Evolutionary conservation across 2,797 vertebrate genomes (phyloP), one percentile per base, ranked within the genome.

Genomic region (Cottoperca gobio): DNA sequence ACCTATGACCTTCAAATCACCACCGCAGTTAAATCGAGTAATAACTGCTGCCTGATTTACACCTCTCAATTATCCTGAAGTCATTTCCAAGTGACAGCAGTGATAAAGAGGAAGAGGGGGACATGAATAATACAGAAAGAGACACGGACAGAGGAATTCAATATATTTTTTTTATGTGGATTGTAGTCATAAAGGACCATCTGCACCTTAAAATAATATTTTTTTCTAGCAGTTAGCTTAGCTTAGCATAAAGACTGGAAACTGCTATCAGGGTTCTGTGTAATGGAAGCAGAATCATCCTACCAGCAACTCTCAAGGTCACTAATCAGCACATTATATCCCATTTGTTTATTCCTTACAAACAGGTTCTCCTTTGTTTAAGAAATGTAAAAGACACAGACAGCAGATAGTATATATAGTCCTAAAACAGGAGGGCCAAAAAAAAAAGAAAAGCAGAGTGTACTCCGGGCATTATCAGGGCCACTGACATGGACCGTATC

Each of bases 1-100:
- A 84, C 84, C 64, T 80, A 62, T 86, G 76, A 87, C 86, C 85
- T 87, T 86, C 55, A 83, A 75, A 81, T 90, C 63, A 67, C 60
- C 28, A 43, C 37, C 24, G 54, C 71, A 70, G 70, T 78, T 66
- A 46, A 59, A 79, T n/a, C 69, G 37, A 42, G 42, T 53, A 48
- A 57, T 63, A 79, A 78, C 63, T n/a, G 19, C 24, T 3, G 21
- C 11, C 6, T 61, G 63, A 82, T 81, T 79, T 72, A 78, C 60
- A 53, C 8, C 17, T 42, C 35, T 52, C 64, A 76, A 81, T 79
- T n/a, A 73, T 68, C 26, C 28, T 17, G 8, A 78, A 78, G 71
- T 54, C 50, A 5, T 62, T 61, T 55, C 26, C 21, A 46, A 59
- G 48, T 19, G 19, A 35, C 14, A 31, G n/a, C n/a, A n/a, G n/a